These are phyloP conservation scores for Andrena trimmerana DNA, from an alignment of 2,888 invertebrate genomes.

Conservation along the genomic window DNA sequence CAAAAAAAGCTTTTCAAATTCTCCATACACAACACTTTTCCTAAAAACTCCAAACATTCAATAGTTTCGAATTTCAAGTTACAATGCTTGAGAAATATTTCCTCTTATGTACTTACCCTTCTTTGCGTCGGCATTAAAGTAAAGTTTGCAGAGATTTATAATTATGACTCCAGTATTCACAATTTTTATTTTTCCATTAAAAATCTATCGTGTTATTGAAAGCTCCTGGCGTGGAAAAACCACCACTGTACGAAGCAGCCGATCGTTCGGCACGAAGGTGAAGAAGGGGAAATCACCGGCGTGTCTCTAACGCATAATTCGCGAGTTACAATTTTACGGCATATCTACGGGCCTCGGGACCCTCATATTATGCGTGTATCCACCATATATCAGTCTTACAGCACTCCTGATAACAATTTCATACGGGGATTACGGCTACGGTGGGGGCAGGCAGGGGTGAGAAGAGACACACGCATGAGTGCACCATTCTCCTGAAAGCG, in stretches of 20 bases:
- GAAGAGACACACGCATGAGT: constrained; percentile 67
- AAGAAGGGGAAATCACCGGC: not conserved
- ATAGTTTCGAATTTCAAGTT: not conserved
- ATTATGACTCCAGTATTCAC: not conserved
- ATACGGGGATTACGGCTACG: constrained; percentile 75
- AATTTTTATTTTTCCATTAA: not conserved
- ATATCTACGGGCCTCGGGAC: constrained; percentile 42
- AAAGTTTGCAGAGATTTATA: not conserved
- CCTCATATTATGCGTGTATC: constrained; percentile 62
- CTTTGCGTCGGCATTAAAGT: not conserved
- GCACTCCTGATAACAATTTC: constrained; percentile 79
- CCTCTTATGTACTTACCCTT: no score
- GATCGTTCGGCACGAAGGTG: not conserved
- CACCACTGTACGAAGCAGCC: not conserved
- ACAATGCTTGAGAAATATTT: not conserved
- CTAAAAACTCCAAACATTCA: no score
- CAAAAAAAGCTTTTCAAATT: no score
- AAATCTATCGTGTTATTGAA: not conserved
- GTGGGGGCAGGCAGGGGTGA: constrained; percentile 43
- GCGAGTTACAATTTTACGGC: constrained; percentile 55
- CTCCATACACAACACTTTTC: no score
- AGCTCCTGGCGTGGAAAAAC: not conserved
- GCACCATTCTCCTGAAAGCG: constrained; percentile 72
- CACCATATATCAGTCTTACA: constrained; percentile 77
- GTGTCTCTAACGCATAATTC: constrained; percentile 39